Conservation (phyloP, 2,888 invertebrate genomes). For the Euzophera pinguis region DNA sequence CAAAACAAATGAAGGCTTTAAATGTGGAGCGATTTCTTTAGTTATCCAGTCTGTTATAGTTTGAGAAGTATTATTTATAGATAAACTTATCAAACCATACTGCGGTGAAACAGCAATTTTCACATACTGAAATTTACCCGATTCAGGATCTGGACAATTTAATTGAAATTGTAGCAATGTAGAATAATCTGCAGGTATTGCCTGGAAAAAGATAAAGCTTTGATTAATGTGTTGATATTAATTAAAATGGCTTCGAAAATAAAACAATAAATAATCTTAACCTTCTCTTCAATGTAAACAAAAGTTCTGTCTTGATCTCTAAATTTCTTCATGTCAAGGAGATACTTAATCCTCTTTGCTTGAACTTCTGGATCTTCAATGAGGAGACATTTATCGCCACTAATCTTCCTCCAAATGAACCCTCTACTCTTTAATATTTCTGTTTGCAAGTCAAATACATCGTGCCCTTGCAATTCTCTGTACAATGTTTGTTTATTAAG, state of each 20-base stretch:
- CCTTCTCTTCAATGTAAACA: slow-evolving; percentile 13
- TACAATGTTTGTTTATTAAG: neutral
- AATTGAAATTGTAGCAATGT: neutral
- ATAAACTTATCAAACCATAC: neutral
- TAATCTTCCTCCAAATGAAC: slow-evolving; percentile 26
- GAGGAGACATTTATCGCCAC: slow-evolving; percentile 22
- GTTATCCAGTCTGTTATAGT: neutral
- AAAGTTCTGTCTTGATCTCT: slow-evolving; percentile 18
- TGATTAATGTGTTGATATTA: no score
- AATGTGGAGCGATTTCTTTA: neutral
- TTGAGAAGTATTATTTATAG: neutral
- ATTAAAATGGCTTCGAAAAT: no score
- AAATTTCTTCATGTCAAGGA: slow-evolving; percentile 23
- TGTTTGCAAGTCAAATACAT: neutral
- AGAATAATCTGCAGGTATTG: neutral
- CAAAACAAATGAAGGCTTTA: neutral
- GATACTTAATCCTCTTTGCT: slow-evolving; percentile 24
- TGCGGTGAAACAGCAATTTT: neutral
- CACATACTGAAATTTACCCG: neutral
- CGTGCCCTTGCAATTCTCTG: neutral
- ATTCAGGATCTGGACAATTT: neutral
- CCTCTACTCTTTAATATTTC: slow-evolving; percentile 19
- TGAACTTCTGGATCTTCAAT: slow-evolving; percentile 26
- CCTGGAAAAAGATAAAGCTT: neutral
- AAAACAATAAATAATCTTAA: neutral